A percentile compares a stretch with the other conserved stretches of the same genome.
Evolutionary conservation across 2,113 vertebrate genomes (phyloP).

Genomic region (Emydura subglobosa): DNA sequence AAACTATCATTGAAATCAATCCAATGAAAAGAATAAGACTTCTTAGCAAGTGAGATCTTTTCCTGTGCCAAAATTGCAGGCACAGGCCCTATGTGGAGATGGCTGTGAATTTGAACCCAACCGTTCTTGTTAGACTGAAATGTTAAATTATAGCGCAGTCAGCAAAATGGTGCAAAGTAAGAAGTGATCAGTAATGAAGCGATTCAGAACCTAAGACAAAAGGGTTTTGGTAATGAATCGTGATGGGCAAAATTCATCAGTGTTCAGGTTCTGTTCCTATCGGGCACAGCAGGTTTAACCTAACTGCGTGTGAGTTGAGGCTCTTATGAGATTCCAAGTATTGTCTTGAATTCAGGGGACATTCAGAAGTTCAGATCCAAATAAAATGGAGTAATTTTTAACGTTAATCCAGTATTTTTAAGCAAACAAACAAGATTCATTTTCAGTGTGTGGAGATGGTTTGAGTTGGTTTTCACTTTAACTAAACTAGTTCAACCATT

Average conservation of each 20-base stretch:
- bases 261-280: neutral
- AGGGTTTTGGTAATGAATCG: neutral
- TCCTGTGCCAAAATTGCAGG: neutral
- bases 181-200: neutral
- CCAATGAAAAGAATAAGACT: neutral
- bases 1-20: neutral
- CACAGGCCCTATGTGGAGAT: neutral
- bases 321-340: neutral
- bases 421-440: neutral
- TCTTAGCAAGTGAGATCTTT: neutral
- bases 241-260: neutral
- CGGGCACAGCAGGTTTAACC: neutral
- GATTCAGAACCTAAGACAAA: neutral
- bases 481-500: neutral
- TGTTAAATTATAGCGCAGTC: neutral
- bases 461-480: neutral
- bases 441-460: neutral
- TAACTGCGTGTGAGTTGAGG: fast-evolving
- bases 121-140: neutral
- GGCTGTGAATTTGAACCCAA: neutral
- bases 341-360: neutral
- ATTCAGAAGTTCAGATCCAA: neutral
- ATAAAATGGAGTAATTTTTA: neutral
- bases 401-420: neutral
- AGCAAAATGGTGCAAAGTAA: neutral